phyloP scores from a whole-genome alignment of 2,797 vertebrate species.

The Sphenodon punctatus region DNA sequence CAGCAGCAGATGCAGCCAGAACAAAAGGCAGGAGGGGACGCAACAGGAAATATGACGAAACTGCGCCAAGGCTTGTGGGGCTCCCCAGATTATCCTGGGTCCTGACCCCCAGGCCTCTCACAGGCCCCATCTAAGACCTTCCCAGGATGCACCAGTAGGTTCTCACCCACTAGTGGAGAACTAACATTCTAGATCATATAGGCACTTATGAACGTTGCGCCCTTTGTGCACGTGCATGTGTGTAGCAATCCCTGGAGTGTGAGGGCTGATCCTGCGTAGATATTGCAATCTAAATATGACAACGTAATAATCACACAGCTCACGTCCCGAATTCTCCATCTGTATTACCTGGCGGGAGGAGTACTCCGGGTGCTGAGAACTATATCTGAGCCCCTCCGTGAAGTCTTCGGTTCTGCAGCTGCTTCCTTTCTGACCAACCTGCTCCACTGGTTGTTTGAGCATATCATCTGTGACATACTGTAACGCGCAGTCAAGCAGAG shows the following conservation, averaged over 20 bases:
- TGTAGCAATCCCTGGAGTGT: background rate
- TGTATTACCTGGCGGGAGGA: constrained; percentile 30
- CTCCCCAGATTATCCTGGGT: too few relatives aligned
- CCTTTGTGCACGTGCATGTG: too few relatives aligned
- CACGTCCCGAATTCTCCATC: background rate
- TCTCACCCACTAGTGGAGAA: too few relatives aligned
- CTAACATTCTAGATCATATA: too few relatives aligned
- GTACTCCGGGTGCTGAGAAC: background rate
- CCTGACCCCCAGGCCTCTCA: too few relatives aligned
- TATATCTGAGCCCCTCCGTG: background rate
- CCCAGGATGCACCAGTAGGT: too few relatives aligned
- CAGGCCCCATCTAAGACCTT: too few relatives aligned
- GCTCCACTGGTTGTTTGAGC: background rate
- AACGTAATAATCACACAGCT: background rate
- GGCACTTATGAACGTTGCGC: too few relatives aligned
- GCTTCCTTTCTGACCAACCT: background rate
- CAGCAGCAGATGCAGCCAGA: too few relatives aligned
- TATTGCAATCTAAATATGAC: background rate
- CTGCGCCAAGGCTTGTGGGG: too few relatives aligned
- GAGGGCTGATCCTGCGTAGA: fast-evolving
- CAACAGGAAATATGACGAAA: too few relatives aligned
- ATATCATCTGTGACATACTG: constrained; percentile 62
- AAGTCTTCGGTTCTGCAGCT: fast-evolving
- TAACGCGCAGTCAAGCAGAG: constrained; percentile 83
- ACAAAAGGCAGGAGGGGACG: too few relatives aligned